These are phyloP conservation scores for Leiothrix lutea DNA, from an alignment of 2,113 vertebrate species.

Conservation along the genomic window DNA sequence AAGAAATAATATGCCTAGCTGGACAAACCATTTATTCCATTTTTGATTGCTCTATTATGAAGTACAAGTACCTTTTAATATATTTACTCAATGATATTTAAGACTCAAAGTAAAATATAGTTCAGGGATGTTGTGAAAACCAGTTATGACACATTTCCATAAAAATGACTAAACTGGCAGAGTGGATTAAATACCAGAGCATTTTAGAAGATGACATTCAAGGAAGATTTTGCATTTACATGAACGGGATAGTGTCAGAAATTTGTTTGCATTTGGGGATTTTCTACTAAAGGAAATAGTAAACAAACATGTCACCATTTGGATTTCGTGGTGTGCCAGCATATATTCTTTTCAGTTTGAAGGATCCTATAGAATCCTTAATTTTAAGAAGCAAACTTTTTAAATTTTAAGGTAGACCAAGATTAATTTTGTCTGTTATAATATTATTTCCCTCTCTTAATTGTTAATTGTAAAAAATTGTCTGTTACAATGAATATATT, in stretches of 20 bases:
- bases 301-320: conserved; percentile 3
- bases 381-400: neutral
- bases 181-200: conserved; percentile 7
- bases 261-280: conserved; percentile 28
- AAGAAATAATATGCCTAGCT: conserved; percentile 31
- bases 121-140: neutral
- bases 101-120: conserved; percentile 18
- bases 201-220: conserved; percentile 29
- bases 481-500: neutral
- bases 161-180: conserved; percentile 11
- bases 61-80: neutral
- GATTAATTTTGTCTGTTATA: neutral
- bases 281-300: conserved; percentile 29
- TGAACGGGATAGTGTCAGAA: neutral
- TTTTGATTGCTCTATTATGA: conserved; percentile 48
- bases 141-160: neutral
- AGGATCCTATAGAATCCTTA: neutral
- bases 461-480: neutral
- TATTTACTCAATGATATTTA: conserved; percentile 25
- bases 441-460: neutral
- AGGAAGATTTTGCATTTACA: conserved; percentile 31
- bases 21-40: conserved; percentile 24
- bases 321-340: conserved; percentile 1
- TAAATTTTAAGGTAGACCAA: conserved; percentile 9
- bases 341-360: neutral